phyloP scores from a whole-genome alignment of 2,888 invertebrate species.

The Synanthedon formicaeformis region DNA sequence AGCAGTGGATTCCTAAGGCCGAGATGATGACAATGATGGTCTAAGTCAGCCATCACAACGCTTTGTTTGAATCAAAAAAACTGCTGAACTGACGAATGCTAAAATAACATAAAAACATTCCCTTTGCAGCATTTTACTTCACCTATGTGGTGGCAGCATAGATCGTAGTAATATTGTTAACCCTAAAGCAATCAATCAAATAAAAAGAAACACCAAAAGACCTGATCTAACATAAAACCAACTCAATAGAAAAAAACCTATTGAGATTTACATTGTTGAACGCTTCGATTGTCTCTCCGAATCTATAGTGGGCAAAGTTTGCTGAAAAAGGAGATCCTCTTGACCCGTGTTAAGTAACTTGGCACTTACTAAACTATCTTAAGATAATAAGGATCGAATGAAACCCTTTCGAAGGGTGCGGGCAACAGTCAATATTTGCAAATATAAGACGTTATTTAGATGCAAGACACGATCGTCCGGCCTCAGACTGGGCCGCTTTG shows the following conservation, averaged over 20 bases:
- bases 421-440: conserved; percentile 65
- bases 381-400: conserved; percentile 47
- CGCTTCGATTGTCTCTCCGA: not conserved
- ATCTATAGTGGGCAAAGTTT: conserved; percentile 12
- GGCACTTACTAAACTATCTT: conserved; percentile 53
- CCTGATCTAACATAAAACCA: not conserved
- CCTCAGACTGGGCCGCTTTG: conserved; percentile 37
- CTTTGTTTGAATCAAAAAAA: too few species aligned
- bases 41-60: too few species aligned
- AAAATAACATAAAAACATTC: too few species aligned
- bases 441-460: conserved; percentile 68
- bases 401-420: conserved; percentile 55
- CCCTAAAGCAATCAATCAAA: too few species aligned
- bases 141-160: too few species aligned
- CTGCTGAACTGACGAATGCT: too few species aligned
- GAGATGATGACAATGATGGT: too few species aligned
- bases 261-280: not conserved
- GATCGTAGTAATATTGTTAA: too few species aligned
- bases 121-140: too few species aligned
- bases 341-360: conserved; percentile 40
- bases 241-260: not conserved
- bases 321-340: conserved; percentile 11
- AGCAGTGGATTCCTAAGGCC: too few species aligned
- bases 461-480: conserved; percentile 60
- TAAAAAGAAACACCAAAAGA: not conserved